Evolutionary conservation across 2,888 invertebrate genomes (phyloP).

Genomic region (Cantharis flavilabris): DNA sequence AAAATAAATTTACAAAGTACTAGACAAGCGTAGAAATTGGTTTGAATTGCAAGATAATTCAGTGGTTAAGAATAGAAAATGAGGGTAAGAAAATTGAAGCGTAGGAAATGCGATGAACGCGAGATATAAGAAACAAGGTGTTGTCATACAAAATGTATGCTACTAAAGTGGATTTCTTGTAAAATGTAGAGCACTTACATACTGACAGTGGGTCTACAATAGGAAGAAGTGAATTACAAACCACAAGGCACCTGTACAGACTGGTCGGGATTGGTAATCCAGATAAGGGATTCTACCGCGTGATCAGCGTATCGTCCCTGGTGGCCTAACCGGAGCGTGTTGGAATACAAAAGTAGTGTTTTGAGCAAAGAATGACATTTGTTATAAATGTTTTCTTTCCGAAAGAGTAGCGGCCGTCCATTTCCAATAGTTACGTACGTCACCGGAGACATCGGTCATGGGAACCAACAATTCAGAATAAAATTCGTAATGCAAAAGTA

Average conservation of each 20-base stretch:
- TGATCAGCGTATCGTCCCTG: constrained; percentile 37
- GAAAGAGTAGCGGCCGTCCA: constrained; percentile 26
- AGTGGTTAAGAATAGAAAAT: constrained; percentile 38
- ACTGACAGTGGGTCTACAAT: constrained; percentile 14
- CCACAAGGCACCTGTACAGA: constrained; percentile 41
- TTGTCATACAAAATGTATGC: constrained; percentile 53
- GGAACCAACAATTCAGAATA: constrained; percentile 47
- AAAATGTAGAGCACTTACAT: constrained; percentile 30
- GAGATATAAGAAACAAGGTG: constrained; percentile 43
- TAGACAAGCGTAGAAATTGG: constrained; percentile 38
- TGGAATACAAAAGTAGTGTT: constrained; percentile 34
- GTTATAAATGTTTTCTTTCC: constrained; percentile 42
- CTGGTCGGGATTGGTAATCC: constrained; percentile 47
- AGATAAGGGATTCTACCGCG: constrained; percentile 50
- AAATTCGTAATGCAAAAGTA: constrained; percentile 49
- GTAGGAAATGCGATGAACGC: constrained; percentile 38
- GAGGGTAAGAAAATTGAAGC: constrained; percentile 44
- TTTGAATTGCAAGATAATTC: constrained; percentile 45
- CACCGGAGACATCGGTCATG: constrained; percentile 34
- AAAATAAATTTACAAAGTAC: constrained; percentile 33
- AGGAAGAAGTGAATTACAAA: constrained; percentile 45
- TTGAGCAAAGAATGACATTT: constrained; percentile 39
- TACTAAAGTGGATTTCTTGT: constrained; percentile 51
- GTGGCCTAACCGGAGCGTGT: constrained; percentile 33
- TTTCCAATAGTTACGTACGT: constrained; percentile 37